Percentiles rank a stretch among this genome's conserved stretches.
Evolutionary conservation across 2,888 invertebrate genomes (phyloP).

Genomic region (Eulithis prunata): DNA sequence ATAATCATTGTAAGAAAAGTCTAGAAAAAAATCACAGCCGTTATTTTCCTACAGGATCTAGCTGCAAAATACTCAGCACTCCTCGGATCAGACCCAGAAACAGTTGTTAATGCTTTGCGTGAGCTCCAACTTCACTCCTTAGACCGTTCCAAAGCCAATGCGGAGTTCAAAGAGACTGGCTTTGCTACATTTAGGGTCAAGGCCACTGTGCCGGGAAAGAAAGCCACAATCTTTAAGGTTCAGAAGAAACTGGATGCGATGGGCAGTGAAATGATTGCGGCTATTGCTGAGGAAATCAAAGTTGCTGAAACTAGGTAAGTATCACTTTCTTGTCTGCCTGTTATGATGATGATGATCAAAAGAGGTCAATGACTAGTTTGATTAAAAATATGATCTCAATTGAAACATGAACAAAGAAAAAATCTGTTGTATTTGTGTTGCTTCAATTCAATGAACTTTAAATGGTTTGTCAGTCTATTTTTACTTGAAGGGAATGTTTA

Average conservation of each 20-base stretch:
- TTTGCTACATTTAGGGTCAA: slow-evolving; percentile 89
- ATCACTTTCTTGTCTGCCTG: too few species aligned
- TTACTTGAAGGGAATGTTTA: neutral
- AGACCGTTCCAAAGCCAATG: slow-evolving; percentile 88
- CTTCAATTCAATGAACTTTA: neutral
- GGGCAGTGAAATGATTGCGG: slow-evolving; percentile 83
- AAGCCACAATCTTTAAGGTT: slow-evolving; percentile 78
- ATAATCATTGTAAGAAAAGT: too few species aligned
- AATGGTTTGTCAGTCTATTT: neutral
- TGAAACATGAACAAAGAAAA: neutral
- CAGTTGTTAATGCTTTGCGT: slow-evolving; percentile 82
- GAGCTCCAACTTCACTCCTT: slow-evolving; percentile 88
- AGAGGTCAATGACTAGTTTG: too few species aligned
- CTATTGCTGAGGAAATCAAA: slow-evolving; percentile 78
- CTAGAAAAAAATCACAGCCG: too few species aligned
- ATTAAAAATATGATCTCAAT: neutral
- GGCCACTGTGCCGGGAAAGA: slow-evolving; percentile 81
- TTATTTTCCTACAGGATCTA: slow-evolving; percentile 80
- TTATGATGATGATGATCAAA: too few species aligned
- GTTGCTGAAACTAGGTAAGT: slow-evolving; percentile 68
- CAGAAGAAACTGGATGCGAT: slow-evolving; percentile 81
- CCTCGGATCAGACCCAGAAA: slow-evolving; percentile 79
- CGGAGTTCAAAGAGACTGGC: slow-evolving; percentile 88
- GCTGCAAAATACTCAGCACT: slow-evolving; percentile 83
- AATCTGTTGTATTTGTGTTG: neutral